Evolutionary conservation across 2,888 invertebrate species (phyloP).

Genomic region (Spisula subtruncata): DNA sequence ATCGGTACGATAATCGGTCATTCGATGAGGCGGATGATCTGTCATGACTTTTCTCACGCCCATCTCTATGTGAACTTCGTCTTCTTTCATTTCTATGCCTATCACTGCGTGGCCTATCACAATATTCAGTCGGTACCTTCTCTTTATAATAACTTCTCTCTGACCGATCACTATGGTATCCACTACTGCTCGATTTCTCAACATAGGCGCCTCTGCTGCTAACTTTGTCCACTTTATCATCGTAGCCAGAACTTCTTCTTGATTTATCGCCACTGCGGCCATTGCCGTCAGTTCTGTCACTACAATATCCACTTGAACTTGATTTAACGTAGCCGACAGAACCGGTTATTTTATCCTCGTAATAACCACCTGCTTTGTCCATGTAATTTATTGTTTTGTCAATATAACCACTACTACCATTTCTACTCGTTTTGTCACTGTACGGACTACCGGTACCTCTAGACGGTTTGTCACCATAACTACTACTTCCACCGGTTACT

Average conservation of each 20-base stretch:
- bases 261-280: neutral
- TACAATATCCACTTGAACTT: neutral
- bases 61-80: constrained; percentile 28
- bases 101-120: constrained; percentile 28
- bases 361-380: constrained; percentile 26
- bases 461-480: neutral
- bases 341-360: constrained; percentile 32
- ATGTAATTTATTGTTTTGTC: neutral
- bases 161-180: neutral
- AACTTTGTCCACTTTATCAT: neutral
- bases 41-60: constrained; percentile 31
- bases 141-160: constrained; percentile 9
- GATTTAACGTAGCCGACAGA: constrained; percentile 4
- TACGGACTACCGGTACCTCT: neutral
- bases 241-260: neutral
- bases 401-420: neutral
- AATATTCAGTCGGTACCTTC: neutral
- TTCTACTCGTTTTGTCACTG: neutral
- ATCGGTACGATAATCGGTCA: constrained; percentile 34
- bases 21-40: constrained; percentile 29
- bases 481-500: neutral
- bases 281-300: neutral
- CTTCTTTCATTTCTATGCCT: constrained; percentile 43
- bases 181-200: constrained; percentile 13
- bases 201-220: neutral